Conservation (phyloP, 2,888 invertebrate genomes). For the Chouioia cunea region DNA sequence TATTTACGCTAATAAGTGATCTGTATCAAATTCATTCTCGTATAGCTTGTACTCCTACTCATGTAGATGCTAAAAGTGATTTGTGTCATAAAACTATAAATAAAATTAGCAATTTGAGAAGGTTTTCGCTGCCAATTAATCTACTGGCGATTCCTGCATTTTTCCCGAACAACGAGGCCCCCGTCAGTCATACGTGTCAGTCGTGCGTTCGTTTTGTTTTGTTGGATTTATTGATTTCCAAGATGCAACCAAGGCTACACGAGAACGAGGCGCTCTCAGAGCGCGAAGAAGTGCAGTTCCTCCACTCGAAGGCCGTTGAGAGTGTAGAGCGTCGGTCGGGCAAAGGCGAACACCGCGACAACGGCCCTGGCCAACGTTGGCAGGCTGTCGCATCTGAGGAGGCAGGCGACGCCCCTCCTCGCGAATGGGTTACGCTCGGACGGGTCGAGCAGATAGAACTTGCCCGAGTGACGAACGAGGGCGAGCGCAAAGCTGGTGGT, state of each 20-base stretch:
- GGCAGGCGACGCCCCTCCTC: conserved; percentile 55
- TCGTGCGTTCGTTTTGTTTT: background rate
- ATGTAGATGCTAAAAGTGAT: conserved; percentile 69
- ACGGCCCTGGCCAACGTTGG: conserved; percentile 55
- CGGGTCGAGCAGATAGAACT: conserved; percentile 76
- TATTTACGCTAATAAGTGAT: conserved; percentile 68
- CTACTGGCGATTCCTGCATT: background rate
- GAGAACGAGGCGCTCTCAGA: conserved; percentile 1
- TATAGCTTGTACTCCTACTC: conserved; percentile 68
- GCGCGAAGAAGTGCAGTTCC: conserved; percentile 58
- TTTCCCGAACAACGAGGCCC: background rate
- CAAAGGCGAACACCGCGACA: conserved; percentile 56
- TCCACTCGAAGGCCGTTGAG: conserved; percentile 59
- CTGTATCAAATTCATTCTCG: conserved; percentile 69
- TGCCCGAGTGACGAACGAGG: conserved; percentile 70
- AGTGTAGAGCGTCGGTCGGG: conserved; percentile 59
- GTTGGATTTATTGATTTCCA: background rate
- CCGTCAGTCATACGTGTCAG: background rate
- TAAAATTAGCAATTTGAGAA: conserved; percentile 69
- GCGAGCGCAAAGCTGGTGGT: conserved; percentile 71
- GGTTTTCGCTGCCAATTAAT: conserved; percentile 45
- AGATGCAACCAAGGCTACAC: too few relatives aligned
- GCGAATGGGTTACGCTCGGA: conserved; percentile 69
- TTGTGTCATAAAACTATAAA: conserved; percentile 68
- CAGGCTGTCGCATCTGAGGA: conserved; percentile 57